Conservation (phyloP, 1,140 invertebrate genomes). For the Psilanteris sp. region DNA sequence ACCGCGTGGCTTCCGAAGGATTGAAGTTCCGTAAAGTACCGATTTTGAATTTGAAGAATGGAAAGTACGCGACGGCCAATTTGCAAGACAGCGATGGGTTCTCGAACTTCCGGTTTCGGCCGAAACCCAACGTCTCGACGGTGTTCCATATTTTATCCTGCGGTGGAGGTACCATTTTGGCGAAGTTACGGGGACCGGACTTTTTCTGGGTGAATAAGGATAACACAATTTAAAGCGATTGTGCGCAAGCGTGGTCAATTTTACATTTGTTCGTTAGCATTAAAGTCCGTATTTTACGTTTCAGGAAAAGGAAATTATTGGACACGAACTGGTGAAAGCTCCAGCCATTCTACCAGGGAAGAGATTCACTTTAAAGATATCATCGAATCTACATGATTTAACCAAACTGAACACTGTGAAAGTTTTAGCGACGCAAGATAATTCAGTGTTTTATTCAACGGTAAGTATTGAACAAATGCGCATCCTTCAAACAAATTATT, state of each 20-base stretch:
- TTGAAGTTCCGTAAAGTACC: slow-evolving; percentile 74
- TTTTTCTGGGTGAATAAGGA: slow-evolving; percentile 55
- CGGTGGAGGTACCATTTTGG: slow-evolving; percentile 70
- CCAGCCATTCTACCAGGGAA: slow-evolving; percentile 73
- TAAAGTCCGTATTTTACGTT: too few relatives aligned
- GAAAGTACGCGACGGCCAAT: slow-evolving; percentile 69
- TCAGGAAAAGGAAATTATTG: slow-evolving; percentile 74
- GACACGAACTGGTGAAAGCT: slow-evolving; percentile 71
- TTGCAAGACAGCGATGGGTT: slow-evolving; percentile 73
- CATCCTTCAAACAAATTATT: too few relatives aligned
- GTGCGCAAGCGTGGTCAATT: too few relatives aligned
- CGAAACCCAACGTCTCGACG: slow-evolving; percentile 71
- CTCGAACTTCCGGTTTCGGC: slow-evolving; percentile 74
- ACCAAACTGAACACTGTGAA: slow-evolving; percentile 71
- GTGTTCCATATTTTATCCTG: slow-evolving; percentile 76
- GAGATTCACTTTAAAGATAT: slow-evolving; percentile 73
- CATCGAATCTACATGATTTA: slow-evolving; percentile 70
- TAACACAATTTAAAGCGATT: too few relatives aligned
- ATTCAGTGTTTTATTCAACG: slow-evolving; percentile 71
- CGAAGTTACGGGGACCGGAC: slow-evolving; percentile 72
- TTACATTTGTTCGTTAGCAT: not conserved
- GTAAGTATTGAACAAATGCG: too few relatives aligned
- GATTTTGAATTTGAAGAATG: slow-evolving; percentile 69
- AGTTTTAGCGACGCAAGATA: slow-evolving; percentile 74
- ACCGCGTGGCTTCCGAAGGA: slow-evolving; percentile 69